phyloP scores from a whole-genome alignment of 2,113 vertebrate genomes.

The Neotoma lepida region DNA sequence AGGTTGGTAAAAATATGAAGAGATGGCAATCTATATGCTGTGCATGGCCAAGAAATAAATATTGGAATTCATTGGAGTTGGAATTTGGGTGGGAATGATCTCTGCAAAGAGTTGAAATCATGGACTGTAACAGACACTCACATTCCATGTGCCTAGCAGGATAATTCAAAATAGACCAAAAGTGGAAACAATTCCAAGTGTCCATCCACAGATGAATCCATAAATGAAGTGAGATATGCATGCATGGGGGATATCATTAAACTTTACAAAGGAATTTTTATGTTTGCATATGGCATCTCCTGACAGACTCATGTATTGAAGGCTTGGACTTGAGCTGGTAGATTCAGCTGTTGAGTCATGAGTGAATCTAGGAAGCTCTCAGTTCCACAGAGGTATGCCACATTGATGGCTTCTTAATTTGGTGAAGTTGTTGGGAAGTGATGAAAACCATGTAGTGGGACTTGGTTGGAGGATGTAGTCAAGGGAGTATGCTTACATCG shows the following conservation, averaged over 20 bases:
- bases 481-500: neutral
- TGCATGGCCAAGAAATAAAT: neutral
- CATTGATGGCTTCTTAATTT: neutral
- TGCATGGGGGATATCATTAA: neutral
- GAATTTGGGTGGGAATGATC: neutral
- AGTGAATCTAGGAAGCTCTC: neutral
- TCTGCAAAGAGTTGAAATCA: neutral
- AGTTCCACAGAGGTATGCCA: neutral
- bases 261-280: neutral
- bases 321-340: neutral
- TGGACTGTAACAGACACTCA: neutral
- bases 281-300: neutral
- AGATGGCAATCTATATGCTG: neutral
- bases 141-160: neutral
- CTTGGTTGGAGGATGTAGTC: neutral
- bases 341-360: too few species aligned
- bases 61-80: neutral
- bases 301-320: neutral
- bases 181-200: neutral
- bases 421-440: neutral
- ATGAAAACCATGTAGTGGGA: neutral
- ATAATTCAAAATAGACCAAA: neutral
- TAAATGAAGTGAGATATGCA: neutral
- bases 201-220: neutral
- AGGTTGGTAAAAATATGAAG: neutral